Evolutionary conservation across 1,140 invertebrate genomes (phyloP).

Genomic region (Reticulitermes speratus): DNA sequence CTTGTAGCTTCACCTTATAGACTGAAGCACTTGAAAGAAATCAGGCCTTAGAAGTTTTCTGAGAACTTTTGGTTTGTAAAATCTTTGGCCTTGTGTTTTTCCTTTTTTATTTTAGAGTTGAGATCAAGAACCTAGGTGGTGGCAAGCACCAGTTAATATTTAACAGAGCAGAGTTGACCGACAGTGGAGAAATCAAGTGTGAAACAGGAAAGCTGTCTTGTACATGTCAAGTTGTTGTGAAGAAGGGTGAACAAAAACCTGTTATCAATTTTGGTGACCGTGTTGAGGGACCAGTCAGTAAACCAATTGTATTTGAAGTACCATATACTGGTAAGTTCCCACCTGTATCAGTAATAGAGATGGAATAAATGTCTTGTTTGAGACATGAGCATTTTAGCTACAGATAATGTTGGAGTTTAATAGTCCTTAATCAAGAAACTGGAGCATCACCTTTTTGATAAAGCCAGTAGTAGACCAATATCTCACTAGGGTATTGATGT

Average conservation of each 20-base stretch:
- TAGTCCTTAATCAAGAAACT: too few relatives aligned
- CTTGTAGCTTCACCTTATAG: too few relatives aligned
- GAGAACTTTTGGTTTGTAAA: background rate
- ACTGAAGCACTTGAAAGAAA: background rate
- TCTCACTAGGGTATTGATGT: too few relatives aligned
- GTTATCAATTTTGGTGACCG: slow-evolving; percentile 77
- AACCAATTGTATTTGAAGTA: slow-evolving; percentile 80
- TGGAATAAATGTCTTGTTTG: background rate
- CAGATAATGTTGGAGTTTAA: too few relatives aligned
- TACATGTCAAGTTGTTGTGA: slow-evolving; percentile 77
- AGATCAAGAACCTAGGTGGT: slow-evolving; percentile 87
- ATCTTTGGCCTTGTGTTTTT: background rate
- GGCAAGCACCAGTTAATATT: slow-evolving; percentile 90
- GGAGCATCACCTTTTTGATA: too few relatives aligned
- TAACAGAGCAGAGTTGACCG: slow-evolving; percentile 74
- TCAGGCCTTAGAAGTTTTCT: background rate
- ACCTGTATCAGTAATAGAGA: background rate
- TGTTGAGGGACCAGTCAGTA: slow-evolving; percentile 75
- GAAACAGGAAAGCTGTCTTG: slow-evolving; percentile 78
- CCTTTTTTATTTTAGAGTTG: slow-evolving; percentile 57
- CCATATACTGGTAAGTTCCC: slow-evolving; percentile 80
- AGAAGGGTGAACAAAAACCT: slow-evolving; percentile 81
- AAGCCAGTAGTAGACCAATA: too few relatives aligned
- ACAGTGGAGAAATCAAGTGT: slow-evolving; percentile 83
- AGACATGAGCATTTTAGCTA: too few relatives aligned